These are phyloP conservation scores for Semnornis frantzii DNA, from an alignment of 2,113 vertebrate genomes.

Conservation along the genomic window DNA sequence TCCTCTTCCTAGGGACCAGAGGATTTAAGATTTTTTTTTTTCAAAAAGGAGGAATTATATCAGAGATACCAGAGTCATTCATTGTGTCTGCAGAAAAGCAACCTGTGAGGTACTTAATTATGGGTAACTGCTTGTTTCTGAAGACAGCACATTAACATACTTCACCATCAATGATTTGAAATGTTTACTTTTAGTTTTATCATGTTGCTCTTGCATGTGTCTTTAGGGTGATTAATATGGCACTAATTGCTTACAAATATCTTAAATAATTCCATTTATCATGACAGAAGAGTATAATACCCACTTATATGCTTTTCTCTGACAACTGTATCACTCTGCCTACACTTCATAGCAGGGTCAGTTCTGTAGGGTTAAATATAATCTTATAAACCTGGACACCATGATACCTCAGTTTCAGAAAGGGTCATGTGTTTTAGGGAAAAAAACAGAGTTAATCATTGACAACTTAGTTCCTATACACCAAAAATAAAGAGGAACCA, in stretches of 20 bases:
- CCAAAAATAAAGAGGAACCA: not conserved
- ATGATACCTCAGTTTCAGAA: not conserved
- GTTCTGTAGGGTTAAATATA: not conserved
- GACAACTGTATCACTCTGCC: not conserved
- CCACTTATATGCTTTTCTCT: not conserved
- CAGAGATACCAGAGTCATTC: no score
- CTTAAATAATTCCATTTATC: not conserved
- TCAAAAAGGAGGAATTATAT: no score
- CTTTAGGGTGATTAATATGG: not conserved
- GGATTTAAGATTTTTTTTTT: no score
- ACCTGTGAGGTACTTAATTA: no score
- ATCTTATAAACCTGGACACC: not conserved
- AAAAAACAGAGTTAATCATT: not conserved
- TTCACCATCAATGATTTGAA: not conserved
- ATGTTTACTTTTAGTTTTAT: not conserved
- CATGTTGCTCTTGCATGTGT: not conserved
- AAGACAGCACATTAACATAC: not conserved
- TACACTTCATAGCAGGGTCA: not conserved
- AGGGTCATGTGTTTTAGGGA: not conserved
- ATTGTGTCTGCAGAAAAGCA: no score
- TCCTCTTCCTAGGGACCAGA: no score
- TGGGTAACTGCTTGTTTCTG: no score
- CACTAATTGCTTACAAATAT: not conserved
- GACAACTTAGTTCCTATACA: not conserved
- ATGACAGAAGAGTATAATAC: not conserved